Conservation (phyloP, 1,140 invertebrate genomes). For the roundworm (Caenorhabditis elegans) region DNA sequence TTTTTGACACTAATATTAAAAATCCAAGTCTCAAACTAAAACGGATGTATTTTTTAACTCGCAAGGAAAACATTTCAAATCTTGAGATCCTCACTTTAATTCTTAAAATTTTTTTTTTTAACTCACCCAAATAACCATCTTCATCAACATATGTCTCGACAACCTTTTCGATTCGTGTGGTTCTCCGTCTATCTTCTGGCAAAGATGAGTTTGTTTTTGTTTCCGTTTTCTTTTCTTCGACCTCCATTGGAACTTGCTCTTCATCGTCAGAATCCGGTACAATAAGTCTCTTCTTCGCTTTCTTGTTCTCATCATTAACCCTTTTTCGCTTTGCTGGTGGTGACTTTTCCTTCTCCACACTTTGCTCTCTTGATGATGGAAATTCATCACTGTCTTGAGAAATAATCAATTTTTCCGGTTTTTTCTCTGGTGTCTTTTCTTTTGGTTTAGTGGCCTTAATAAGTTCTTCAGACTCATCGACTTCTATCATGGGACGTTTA, state of each 20-base stretch:
- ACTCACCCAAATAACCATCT: conserved; percentile 1
- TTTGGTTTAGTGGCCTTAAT: not conserved
- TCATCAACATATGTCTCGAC: conserved; percentile 1
- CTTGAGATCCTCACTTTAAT: too few relatives aligned
- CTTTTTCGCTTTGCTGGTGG: not conserved
- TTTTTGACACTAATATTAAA: too few relatives aligned
- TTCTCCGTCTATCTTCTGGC: not conserved
- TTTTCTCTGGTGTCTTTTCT: not conserved
- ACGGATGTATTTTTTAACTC: too few relatives aligned
- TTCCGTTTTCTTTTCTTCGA: not conserved
- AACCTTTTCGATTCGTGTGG: conserved; percentile 18
- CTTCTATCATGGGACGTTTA: not conserved
- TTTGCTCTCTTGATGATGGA: conserved; percentile 1
- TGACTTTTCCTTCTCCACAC: not conserved
- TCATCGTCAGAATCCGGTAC: not conserved
- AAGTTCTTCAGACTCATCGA: not conserved
- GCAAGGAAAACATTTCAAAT: too few relatives aligned
- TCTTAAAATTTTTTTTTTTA: too few relatives aligned
- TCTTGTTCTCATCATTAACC: conserved; percentile 10
- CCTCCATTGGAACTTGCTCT: not conserved
- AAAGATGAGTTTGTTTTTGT: not conserved
- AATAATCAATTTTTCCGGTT: not conserved
- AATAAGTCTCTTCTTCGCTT: not conserved
- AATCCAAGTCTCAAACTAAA: too few relatives aligned
- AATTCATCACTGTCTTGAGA: not conserved